Conservation (phyloP, 2,888 invertebrate species). For the Conomelus anceps region DNA sequence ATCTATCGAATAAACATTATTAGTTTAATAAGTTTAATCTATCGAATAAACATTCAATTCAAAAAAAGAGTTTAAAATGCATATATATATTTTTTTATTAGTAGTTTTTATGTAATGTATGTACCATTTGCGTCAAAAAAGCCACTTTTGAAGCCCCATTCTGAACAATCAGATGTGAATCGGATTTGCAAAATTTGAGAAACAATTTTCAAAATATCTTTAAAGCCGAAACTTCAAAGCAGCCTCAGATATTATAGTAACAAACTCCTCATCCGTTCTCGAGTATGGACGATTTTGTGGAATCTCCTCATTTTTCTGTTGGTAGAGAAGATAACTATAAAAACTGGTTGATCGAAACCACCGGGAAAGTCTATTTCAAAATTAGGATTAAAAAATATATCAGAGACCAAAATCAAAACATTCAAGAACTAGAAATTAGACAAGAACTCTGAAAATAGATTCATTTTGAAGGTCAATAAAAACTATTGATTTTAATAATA, state of each 20-base stretch:
- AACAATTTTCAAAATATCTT: neutral
- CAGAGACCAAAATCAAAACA: neutral
- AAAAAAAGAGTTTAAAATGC: too few relatives aligned
- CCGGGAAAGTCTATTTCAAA: neutral
- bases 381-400: neutral
- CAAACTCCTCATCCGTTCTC: neutral
- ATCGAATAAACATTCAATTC: too few relatives aligned
- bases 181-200: neutral
- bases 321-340: neutral
- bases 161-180: too few relatives aligned
- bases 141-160: too few relatives aligned
- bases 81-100: too few relatives aligned
- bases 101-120: too few relatives aligned
- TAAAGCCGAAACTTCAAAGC: neutral
- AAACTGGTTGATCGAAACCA: neutral
- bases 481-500: too few relatives aligned
- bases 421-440: neutral
- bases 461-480: neutral
- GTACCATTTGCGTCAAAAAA: too few relatives aligned
- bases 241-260: neutral
- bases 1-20: too few relatives aligned
- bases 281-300: neutral
- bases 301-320: neutral
- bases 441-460: neutral
- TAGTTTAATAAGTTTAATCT: too few relatives aligned